Evolutionary conservation across 2,113 vertebrate genomes (phyloP).

Genomic region (Penelope pileata): DNA sequence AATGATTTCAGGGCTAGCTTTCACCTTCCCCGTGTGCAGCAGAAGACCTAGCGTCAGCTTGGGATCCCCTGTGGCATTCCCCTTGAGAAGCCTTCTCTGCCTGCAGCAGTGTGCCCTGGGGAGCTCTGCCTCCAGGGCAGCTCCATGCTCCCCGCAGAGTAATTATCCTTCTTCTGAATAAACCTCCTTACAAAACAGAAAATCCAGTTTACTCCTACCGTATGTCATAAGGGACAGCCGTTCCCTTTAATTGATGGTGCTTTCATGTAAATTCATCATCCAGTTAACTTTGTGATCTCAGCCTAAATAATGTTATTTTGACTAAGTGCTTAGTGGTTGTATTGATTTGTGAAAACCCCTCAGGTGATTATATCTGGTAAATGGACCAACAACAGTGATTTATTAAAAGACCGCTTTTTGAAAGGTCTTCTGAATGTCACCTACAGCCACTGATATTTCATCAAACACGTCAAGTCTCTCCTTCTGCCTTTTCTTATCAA

Average conservation of each 20-base stretch:
- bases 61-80: not conserved
- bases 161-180: conserved; percentile 23
- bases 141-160: not conserved
- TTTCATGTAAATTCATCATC: conserved; percentile 57
- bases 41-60: not conserved
- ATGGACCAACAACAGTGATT: conserved; percentile 42
- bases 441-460: not conserved
- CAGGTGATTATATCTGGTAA: conserved; percentile 47
- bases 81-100: not conserved
- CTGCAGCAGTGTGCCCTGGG: not conserved
- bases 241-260: conserved; percentile 38
- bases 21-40: not conserved
- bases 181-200: conserved; percentile 2
- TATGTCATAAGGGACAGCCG: conserved; percentile 34
- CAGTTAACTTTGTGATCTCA: conserved; percentile 62
- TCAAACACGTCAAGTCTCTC: not conserved
- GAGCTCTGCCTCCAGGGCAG: conserved; percentile 3
- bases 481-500: not conserved
- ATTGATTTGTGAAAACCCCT: conserved; percentile 62
- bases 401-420: conserved; percentile 52
- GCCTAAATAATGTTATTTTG: conserved; percentile 57
- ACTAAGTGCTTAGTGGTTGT: conserved; percentile 41
- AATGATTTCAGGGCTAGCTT: not conserved
- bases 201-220: not conserved
- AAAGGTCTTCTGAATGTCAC: conserved; percentile 53